phyloP scores from a whole-genome alignment of 2,888 invertebrate genomes.

The Agriopis leucophaearia region DNA sequence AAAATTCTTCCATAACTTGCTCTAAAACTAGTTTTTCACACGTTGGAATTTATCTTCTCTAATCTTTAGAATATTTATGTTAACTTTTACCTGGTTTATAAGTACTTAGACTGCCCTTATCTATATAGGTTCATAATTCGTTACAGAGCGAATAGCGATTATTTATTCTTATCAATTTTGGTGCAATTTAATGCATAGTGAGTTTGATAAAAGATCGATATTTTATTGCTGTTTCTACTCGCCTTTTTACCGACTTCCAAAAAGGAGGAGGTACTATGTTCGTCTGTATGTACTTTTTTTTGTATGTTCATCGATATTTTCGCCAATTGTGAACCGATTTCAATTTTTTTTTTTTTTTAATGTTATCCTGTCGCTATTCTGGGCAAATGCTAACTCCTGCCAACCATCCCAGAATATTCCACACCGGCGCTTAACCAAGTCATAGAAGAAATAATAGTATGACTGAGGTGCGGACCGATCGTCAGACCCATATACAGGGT shows the following conservation, averaged over 20 bases:
- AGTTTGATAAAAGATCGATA: conserved; percentile 20
- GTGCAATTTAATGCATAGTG: conserved; percentile 22
- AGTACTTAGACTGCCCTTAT: neutral
- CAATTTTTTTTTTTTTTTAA: too few species aligned
- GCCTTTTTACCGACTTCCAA: neutral
- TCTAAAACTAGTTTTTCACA: conserved; percentile 18
- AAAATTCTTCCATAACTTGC: conserved; percentile 32
- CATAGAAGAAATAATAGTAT: too few species aligned
- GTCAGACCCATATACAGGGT: too few species aligned
- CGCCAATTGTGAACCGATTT: too few species aligned
- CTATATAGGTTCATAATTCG: conserved; percentile 4
- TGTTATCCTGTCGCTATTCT: too few species aligned
- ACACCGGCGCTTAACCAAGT: too few species aligned
- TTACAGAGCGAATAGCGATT: conserved; percentile 1
- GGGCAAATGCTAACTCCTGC: too few species aligned
- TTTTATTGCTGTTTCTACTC: neutral
- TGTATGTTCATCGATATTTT: too few species aligned
- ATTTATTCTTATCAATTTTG: conserved; percentile 24
- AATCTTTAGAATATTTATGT: conserved; percentile 7
- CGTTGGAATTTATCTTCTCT: conserved; percentile 16
- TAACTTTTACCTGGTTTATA: conserved; percentile 5
- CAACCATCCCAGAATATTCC: too few species aligned
- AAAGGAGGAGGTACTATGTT: too few species aligned
- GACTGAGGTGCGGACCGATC: too few species aligned
- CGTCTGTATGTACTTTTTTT: too few species aligned